Evolutionary conservation across 2,113 vertebrate genomes (phyloP).

Genomic region (Mastomys coucha): DNA sequence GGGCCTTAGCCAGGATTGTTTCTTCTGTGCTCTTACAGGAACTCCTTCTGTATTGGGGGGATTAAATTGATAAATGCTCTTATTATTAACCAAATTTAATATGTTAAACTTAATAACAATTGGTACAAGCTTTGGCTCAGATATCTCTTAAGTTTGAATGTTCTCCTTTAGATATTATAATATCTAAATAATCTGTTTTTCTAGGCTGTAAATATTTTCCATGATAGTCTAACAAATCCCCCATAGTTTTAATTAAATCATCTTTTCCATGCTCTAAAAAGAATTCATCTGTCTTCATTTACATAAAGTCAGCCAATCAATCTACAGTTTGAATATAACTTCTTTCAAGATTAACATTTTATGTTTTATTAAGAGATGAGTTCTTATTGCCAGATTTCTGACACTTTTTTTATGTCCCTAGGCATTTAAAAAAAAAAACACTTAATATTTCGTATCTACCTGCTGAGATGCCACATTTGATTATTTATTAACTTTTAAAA

Average conservation of each 20-base stretch:
- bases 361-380: neutral
- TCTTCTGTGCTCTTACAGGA: neutral
- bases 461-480: neutral
- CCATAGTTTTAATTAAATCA: neutral
- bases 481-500: constrained; percentile 12
- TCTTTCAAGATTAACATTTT: neutral
- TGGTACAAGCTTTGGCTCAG: neutral
- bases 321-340: neutral
- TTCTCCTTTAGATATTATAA: neutral
- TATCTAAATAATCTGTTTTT: neutral
- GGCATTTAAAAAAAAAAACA: neutral
- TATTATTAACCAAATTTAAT: neutral
- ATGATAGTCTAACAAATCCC: neutral
- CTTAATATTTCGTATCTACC: neutral
- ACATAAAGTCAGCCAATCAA: neutral
- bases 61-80: neutral
- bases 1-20: neutral
- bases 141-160: neutral
- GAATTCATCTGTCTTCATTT: neutral
- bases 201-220: neutral
- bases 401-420: neutral
- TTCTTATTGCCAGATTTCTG: neutral
- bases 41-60: neutral
- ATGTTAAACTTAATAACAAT: neutral
- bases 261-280: neutral